A percentile compares a stretch with the other conserved stretches of the same genome.
Conservation (phyloP, 2,113 vertebrate genomes). For the Mionectes macconnelli region DNA sequence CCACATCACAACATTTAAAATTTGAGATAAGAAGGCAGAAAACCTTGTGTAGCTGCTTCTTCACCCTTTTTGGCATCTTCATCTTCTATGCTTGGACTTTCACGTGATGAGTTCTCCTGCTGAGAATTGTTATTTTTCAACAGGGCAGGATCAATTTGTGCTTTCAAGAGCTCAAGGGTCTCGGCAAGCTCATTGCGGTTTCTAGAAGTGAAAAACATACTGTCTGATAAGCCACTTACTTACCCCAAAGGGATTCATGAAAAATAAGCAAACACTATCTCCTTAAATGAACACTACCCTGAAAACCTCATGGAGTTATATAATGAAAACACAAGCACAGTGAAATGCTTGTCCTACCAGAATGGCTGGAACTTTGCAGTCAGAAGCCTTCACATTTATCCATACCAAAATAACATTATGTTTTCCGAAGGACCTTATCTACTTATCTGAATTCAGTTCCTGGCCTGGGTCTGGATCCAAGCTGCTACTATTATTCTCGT, state of each 20-base stretch:
- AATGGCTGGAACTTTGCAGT: neutral
- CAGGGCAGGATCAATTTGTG: conserved; percentile 85
- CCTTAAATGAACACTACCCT: neutral
- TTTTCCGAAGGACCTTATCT: neutral
- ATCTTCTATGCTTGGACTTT: conserved; percentile 78
- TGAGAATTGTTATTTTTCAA: conserved; percentile 78
- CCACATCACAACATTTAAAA: neutral
- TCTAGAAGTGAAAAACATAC: conserved; percentile 67
- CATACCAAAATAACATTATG: neutral
- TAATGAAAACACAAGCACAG: neutral
- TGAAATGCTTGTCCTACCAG: neutral
- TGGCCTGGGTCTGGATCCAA: neutral
- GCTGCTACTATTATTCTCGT: neutral
- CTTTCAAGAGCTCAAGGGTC: conserved; percentile 91
- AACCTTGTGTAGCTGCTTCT: conserved; percentile 75
- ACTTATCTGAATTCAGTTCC: neutral
- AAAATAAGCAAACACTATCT: neutral
- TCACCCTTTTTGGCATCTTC: conserved; percentile 76
- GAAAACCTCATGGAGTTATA: neutral
- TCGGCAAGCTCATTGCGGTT: conserved; percentile 92
- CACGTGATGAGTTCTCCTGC: conserved; percentile 72
- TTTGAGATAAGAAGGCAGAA: conserved; percentile 45
- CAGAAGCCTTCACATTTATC: neutral
- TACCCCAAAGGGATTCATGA: neutral
- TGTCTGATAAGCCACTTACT: neutral